Evolutionary conservation across 2,888 invertebrate genomes (phyloP).

Genomic region (Morpho deidamia): DNA sequence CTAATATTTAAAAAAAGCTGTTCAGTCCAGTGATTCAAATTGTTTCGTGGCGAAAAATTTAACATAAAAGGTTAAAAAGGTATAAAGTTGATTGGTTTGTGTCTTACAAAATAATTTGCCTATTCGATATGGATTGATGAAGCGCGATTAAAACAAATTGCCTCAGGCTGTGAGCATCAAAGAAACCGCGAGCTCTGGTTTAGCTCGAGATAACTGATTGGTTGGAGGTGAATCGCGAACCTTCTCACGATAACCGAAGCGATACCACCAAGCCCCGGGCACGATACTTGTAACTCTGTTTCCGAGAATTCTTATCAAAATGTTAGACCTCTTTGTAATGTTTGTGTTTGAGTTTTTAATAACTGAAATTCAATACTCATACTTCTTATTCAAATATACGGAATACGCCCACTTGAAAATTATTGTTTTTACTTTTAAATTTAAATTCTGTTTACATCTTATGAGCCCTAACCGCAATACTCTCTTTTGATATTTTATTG

Average conservation of each 20-base stretch:
- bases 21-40: neutral
- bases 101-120: slow-evolving; percentile 16
- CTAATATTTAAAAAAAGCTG: no score
- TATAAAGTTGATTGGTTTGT: slow-evolving; percentile 8
- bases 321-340: neutral
- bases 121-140: slow-evolving; percentile 43
- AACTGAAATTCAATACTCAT: no score
- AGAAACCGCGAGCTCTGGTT: slow-evolving; percentile 54
- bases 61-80: neutral
- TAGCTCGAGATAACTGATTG: slow-evolving; percentile 58
- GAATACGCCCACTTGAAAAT: no score
- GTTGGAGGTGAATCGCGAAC: slow-evolving; percentile 49
- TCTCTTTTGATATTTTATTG: no score
- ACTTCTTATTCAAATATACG: no score
- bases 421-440: no score
- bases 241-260: slow-evolving; percentile 56
- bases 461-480: no score
- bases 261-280: slow-evolving; percentile 9
- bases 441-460: no score
- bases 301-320: slow-evolving; percentile 7
- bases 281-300: neutral
- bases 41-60: slow-evolving; percentile 1
- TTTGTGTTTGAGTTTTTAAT: neutral
- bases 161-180: slow-evolving; percentile 54
- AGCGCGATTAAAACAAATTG: slow-evolving; percentile 64